Conservation (phyloP, 2,888 invertebrate genomes). For the Cataglyphis rosenhaueri region DNA sequence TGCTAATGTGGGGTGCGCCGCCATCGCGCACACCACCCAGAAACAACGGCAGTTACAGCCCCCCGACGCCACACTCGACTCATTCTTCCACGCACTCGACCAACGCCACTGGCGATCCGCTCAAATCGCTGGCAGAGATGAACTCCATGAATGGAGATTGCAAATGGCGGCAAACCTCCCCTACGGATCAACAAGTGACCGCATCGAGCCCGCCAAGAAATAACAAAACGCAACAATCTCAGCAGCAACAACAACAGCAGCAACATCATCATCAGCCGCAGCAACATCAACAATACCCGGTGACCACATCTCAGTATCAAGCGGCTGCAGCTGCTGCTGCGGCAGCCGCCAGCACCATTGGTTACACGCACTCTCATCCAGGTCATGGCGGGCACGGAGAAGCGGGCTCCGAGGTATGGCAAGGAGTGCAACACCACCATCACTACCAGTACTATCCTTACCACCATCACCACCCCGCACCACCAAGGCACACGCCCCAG, state of each 20-base stretch:
- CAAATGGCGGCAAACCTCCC: slow-evolving; percentile 86
- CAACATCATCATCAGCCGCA: slow-evolving; percentile 82
- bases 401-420: slow-evolving; percentile 88
- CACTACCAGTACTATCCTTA: slow-evolving; percentile 90
- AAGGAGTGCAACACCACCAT: slow-evolving; percentile 86
- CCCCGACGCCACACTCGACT: slow-evolving; percentile 82
- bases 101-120: slow-evolving; percentile 82
- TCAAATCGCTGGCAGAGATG: slow-evolving; percentile 86
- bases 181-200: slow-evolving; percentile 78
- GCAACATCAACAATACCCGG: slow-evolving; percentile 81
- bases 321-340: slow-evolving; percentile 73
- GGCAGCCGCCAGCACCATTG: slow-evolving; percentile 73
- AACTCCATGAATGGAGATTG: slow-evolving; percentile 86
- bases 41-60: slow-evolving; percentile 84
- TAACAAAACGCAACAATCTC: slow-evolving; percentile 81
- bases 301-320: slow-evolving; percentile 81
- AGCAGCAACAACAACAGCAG: slow-evolving; percentile 78
- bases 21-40: slow-evolving; percentile 83
- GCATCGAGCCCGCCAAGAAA: slow-evolving; percentile 83
- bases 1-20: slow-evolving; percentile 94
- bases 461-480: slow-evolving; percentile 87
- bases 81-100: slow-evolving; percentile 80
- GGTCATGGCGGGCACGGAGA: slow-evolving; percentile 85
- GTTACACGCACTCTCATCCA: slow-evolving; percentile 83
- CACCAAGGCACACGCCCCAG: slow-evolving; percentile 86